phyloP scores from a whole-genome alignment of 2,113 vertebrate genomes.

The Silurus meridionalis region DNA sequence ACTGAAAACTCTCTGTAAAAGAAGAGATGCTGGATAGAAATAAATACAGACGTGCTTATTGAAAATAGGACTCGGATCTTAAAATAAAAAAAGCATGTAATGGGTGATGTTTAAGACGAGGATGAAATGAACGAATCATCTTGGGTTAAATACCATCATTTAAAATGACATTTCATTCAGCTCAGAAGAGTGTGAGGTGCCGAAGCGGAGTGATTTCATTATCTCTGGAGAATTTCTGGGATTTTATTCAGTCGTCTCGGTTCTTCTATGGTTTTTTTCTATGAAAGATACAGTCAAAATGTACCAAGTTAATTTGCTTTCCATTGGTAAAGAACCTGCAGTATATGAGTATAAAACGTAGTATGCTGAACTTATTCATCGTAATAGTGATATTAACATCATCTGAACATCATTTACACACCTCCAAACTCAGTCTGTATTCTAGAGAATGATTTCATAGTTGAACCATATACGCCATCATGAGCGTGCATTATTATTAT shows the following conservation, averaged over 20 bases:
- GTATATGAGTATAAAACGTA: no score
- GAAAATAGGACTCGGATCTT: neutral
- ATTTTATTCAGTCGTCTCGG: neutral
- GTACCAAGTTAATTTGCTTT: no score
- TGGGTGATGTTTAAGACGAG: neutral
- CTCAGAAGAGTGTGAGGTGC: neutral
- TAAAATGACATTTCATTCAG: neutral
- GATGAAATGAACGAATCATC: neutral
- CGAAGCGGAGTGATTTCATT: neutral
- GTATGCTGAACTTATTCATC: no score
- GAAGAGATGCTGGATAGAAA: slow-evolving; percentile 10
- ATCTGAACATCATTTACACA: no score
- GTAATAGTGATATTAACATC: no score
- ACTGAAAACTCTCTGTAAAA: slow-evolving; percentile 25
- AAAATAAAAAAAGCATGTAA: neutral
- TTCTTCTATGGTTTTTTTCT: neutral
- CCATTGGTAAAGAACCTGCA: no score
- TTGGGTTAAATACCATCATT: neutral
- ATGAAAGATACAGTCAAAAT: neutral
- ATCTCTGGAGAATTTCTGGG: neutral
- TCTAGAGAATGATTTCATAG: neutral
- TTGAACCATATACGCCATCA: neutral
- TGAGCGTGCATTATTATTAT: neutral
- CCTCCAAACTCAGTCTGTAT: no score
- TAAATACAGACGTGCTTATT: slow-evolving; percentile 7